Evolutionary conservation across 2,113 vertebrate genomes (phyloP), one percentile per base, ranked within the genome.

Genomic region (Psammodynastes pulverulentus): DNA sequence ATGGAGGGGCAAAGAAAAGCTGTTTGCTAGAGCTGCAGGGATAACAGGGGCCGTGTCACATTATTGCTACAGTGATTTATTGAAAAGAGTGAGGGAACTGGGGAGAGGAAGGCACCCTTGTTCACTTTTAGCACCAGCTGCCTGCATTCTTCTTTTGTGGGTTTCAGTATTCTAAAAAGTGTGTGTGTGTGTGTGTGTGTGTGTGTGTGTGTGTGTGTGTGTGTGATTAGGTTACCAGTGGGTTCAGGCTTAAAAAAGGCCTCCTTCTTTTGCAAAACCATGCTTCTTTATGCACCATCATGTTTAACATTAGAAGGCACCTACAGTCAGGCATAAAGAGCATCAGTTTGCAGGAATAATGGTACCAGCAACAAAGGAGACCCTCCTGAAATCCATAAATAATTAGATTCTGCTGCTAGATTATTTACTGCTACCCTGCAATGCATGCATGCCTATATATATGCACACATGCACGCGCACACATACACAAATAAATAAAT

Each of bases 121-220:
- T 95, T 97, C 95, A 94, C 94, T 97, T 96, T 96, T 94, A 94
- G 93, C 94, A 96, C 97, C 98, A 98, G 98, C 98, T 98, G 97
- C 96, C 96, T 95, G 89, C 93, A 94, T 93, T 91, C 93, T 92
- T 93, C 90, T 89, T 94, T 87, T 86, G 54, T 43, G 88, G 91
- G 90, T 86, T 92, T 92, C 90, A 39, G 90, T 94, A 93, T 85
- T 89, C 93, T 62, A 79, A 91, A 43, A 94, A 96, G 88, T 0
- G 93, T 84, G 53, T 21, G 29, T 90, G 86, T n/a, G n/a, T n/a
- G n/a, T n/a, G n/a, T n/a, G n/a, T n/a, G n/a, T n/a, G n/a, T n/a
- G n/a, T n/a, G n/a, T n/a, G n/a, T n/a, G n/a, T n/a, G n/a, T n/a
- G n/a, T n/a, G n/a, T n/a, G n/a, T n/a, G n/a, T n/a, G n/a, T n/a